Percentiles rank a stretch among this genome's conserved stretches.
Conservation (phyloP, 2,888 invertebrate species). For the Apamea sordens region DNA sequence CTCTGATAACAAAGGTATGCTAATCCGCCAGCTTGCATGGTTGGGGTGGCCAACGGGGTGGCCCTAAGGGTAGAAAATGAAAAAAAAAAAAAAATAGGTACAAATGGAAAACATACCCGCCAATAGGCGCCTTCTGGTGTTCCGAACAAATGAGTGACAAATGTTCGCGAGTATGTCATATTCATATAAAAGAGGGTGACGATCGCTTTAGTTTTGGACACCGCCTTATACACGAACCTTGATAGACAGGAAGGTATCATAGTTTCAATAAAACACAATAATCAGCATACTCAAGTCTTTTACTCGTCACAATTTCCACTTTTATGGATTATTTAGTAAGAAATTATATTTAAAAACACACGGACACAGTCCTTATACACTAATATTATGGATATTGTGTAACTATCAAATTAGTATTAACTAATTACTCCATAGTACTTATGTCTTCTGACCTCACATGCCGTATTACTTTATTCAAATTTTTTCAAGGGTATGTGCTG, state of each 20-base stretch:
- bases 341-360: conserved; percentile 74
- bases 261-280: conserved; percentile 59
- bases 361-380: conserved; percentile 61
- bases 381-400: conserved; percentile 61
- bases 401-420: conserved; percentile 57
- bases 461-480: neutral
- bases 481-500: neutral
- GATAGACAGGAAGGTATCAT: neutral
- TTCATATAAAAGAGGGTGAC: neutral
- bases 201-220: neutral
- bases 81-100: too few relatives aligned
- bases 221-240: neutral
- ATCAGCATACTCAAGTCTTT: conserved; percentile 75
- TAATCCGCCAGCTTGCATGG: too few relatives aligned
- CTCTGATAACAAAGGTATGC: too few relatives aligned
- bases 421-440: conserved; percentile 55
- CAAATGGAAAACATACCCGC: too few relatives aligned
- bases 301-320: conserved; percentile 72
- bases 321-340: conserved; percentile 71
- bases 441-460: conserved; percentile 22
- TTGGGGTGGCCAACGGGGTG: too few relatives aligned
- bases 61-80: too few relatives aligned
- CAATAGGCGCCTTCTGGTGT: neutral
- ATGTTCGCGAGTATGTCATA: too few relatives aligned
- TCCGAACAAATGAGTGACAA: neutral